Conservation (phyloP, 2,888 invertebrate genomes). For the Rotaria magnacalcarata region DNA sequence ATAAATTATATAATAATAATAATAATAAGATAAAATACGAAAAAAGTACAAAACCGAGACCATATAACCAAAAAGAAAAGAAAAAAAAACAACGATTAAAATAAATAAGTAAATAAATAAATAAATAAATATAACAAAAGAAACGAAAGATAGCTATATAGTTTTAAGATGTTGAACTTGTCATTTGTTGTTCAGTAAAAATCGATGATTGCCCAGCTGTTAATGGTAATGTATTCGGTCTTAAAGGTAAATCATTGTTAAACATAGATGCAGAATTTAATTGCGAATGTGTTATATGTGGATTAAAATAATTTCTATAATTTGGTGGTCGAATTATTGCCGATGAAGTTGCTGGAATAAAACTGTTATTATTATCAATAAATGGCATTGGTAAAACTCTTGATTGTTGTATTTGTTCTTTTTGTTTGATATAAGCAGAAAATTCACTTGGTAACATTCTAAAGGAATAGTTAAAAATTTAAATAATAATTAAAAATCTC, state of each 20-base stretch:
- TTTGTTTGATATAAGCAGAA: constrained; percentile 34
- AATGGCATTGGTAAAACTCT: not conserved
- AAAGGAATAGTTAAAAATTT: not conserved
- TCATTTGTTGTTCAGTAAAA: not conserved
- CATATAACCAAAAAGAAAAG: constrained; percentile 5
- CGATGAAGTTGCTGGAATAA: not conserved
- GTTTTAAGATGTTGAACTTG: constrained; percentile 5
- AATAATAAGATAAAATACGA: not conserved
- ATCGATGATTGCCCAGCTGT: not conserved
- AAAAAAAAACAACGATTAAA: constrained; percentile 19
- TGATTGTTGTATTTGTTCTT: constrained; percentile 30
- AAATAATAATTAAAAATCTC: not conserved
- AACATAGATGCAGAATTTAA: not conserved
- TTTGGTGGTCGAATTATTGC: not conserved
- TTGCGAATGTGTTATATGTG: not conserved
- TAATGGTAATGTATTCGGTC: constrained; percentile 16
- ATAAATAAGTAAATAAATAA: not conserved
- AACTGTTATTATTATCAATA: not conserved
- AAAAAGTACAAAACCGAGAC: constrained; percentile 15
- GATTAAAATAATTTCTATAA: not conserved
- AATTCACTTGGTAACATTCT: constrained; percentile 32
- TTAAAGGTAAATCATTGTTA: not conserved
- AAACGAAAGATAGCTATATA: not conserved
- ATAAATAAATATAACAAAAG: not conserved
- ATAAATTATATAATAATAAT: constrained; percentile 7